Evolutionary conservation across 2,888 invertebrate species (phyloP).

Genomic region (Nomada hirtipes): DNA sequence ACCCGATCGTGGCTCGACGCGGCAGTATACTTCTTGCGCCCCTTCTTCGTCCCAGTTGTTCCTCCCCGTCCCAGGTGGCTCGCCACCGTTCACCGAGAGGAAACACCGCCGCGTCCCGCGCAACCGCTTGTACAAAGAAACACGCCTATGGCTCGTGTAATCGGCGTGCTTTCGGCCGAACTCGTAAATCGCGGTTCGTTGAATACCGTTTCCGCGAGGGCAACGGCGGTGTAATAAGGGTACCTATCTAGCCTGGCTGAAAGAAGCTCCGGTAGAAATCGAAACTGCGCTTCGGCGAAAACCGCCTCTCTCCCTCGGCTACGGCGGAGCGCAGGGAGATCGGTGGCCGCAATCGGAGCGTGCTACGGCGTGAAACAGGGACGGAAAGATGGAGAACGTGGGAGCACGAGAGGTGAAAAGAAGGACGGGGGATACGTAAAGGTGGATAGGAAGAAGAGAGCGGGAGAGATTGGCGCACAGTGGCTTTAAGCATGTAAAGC

Average conservation of each 20-base stretch:
- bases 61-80: slow-evolving; percentile 6
- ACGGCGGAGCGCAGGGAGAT: slow-evolving; percentile 23
- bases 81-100: slow-evolving; percentile 17
- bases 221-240: slow-evolving; percentile 41
- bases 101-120: neutral
- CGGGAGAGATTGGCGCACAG: slow-evolving; percentile 41
- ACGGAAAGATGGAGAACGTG: slow-evolving; percentile 8
- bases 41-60: slow-evolving; percentile 24
- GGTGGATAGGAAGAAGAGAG: neutral
- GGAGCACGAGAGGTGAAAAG: neutral
- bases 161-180: slow-evolving; percentile 70
- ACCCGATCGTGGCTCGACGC: slow-evolving; percentile 35
- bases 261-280: slow-evolving; percentile 58
- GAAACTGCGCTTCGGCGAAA: slow-evolving; percentile 61
- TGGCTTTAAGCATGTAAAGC: slow-evolving; percentile 78
- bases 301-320: slow-evolving; percentile 10
- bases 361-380: slow-evolving; percentile 6
- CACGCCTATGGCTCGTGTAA: slow-evolving; percentile 69
- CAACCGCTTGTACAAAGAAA: slow-evolving; percentile 56
- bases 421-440: neutral
- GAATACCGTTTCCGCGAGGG: slow-evolving; percentile 46
- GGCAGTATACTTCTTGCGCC: slow-evolving; percentile 33
- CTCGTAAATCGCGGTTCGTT: slow-evolving; percentile 74
- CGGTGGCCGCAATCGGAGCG: slow-evolving; percentile 25
- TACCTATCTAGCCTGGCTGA: slow-evolving; percentile 2